Percentiles rank a stretch among this genome's conserved stretches.
These are phyloP conservation scores for Dynastes tityus DNA, from an alignment of 2,888 invertebrate species.

Conservation along the genomic window DNA sequence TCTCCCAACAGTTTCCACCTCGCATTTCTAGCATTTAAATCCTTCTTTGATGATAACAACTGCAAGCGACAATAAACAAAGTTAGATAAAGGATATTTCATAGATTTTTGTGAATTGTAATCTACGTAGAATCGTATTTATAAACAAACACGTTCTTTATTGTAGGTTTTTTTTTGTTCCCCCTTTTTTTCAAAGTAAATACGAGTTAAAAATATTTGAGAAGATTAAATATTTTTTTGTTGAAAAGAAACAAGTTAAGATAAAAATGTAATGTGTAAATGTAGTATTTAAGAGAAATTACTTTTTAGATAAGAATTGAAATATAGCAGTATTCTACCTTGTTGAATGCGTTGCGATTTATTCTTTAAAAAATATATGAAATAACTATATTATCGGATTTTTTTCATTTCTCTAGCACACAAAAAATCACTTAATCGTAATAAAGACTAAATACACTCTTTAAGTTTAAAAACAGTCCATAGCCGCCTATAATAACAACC, in stretches of 20 bases:
- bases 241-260: slow-evolving; percentile 24
- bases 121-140: not conserved
- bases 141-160: not conserved
- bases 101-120: no score
- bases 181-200: not conserved
- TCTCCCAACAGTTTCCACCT: slow-evolving; percentile 7
- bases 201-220: slow-evolving; percentile 24
- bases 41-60: not conserved
- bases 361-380: no score
- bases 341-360: no score
- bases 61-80: slow-evolving; percentile 19
- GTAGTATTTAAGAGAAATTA: not conserved
- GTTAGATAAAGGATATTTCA: not conserved
- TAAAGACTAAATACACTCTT: not conserved
- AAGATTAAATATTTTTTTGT: slow-evolving; percentile 4
- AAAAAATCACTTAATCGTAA: no score
- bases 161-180: not conserved
- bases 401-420: no score
- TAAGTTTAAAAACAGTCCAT: not conserved
- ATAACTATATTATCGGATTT: no score
- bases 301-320: slow-evolving; percentile 6
- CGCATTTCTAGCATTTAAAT: slow-evolving; percentile 57
- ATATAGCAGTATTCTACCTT: not conserved
- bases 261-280: slow-evolving; percentile 14
- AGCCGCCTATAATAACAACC: not conserved